Percentiles rank a stretch among this genome's conserved stretches.
Evolutionary conservation across 2,797 vertebrate genomes (phyloP).

Genomic region (Characodon lateralis): DNA sequence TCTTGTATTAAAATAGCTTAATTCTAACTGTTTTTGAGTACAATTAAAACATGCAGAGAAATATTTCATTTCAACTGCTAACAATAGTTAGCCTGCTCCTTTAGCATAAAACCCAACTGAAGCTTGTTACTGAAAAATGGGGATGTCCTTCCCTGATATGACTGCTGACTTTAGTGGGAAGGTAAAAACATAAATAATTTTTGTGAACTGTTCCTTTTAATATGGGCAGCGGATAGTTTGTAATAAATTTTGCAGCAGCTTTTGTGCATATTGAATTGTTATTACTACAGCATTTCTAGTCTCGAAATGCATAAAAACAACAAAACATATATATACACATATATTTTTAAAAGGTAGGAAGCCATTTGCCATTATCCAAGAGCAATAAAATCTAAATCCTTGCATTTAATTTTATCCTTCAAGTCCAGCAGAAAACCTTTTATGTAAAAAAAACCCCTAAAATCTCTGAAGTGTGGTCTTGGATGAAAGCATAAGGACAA

Average conservation of each 20-base stretch:
- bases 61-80: neutral
- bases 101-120: neutral
- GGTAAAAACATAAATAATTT: no score
- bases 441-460: neutral
- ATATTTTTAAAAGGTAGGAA: neutral
- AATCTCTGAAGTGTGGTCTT: conserved; percentile 15
- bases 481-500: conserved; percentile 51
- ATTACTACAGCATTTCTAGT: neutral
- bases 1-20: neutral
- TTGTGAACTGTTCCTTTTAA: no score
- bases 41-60: neutral
- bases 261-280: neutral
- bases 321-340: neutral
- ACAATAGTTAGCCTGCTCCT: neutral
- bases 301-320: neutral
- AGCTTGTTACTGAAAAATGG: no score
- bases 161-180: no score
- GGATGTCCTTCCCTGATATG: no score
- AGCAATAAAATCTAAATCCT: neutral
- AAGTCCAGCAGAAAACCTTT: conserved; percentile 1
- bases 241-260: neutral
- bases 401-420: neutral
- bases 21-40: neutral
- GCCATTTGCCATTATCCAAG: no score
- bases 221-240: no score